Base-by-base conservation (phyloP, 2,888 invertebrate genomes). In the Dorcus hopei region DNA sequence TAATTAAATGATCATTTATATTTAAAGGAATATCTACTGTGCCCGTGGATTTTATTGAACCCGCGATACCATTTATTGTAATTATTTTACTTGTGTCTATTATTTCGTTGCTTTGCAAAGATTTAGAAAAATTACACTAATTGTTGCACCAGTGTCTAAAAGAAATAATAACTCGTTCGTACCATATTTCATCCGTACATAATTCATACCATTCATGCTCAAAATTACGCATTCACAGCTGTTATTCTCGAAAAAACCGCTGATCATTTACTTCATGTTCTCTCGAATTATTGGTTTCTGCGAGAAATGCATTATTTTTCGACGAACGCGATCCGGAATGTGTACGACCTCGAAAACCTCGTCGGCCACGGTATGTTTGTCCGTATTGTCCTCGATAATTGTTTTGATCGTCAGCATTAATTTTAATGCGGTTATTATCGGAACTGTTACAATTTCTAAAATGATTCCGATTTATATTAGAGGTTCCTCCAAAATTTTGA, bases 121-220 rank as follows among this genome's bases (percentile, higher is more conserved):
- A 6, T 26, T 38, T 38, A 4, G 33, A 9, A 53, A 38, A 43
- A 53, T 38, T 9, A 47, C 11, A n/a, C 47, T 47, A 14, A n/a
- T n/a, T n/a, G 53, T 47, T n/a, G 42, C 45, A 9, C 47, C 47
- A 8, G 53, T 47, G 16, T 53, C 39, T 43, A 53, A 16, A 19
- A 53, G 38, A 23, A 53, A 53, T 6, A 51, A 51, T 39, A 11
- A 16, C 3, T 38, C 8, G n/a, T 38, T 6, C 16, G 7, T 9
- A 3, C 33, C 33, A 53, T 43, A 33, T n/a, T 33, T 33, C 50
- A 50, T 33, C 38, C 50, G 23, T n/a, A 50, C 50, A 50, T 33
- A 50, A 50, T 50, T 50, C 50, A 50, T 50, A n/a, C 9, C 50
- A 50, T 50, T 50, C 50, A 50, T 50, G 16, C 16, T 50, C 38